Conservation (phyloP, 2,797 vertebrate genomes). For the Urocyon cinereoargenteus region DNA sequence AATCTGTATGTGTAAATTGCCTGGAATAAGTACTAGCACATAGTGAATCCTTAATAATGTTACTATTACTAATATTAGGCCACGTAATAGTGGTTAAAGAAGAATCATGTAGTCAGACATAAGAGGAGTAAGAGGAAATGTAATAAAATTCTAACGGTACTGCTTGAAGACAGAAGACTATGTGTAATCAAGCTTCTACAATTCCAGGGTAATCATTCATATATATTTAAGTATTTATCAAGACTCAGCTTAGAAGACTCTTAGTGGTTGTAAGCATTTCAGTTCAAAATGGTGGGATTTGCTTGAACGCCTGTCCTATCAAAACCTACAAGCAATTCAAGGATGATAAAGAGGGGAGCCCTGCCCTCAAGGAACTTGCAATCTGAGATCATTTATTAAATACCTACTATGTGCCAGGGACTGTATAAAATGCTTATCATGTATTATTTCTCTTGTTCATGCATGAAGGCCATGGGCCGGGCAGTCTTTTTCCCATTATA, state of each 20-base stretch:
- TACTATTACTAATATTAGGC: not conserved
- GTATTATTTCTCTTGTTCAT: not conserved
- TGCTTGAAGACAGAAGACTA: constrained; percentile 49
- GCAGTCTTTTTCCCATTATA: not conserved
- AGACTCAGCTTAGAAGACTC: not conserved
- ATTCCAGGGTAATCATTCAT: constrained; percentile 28
- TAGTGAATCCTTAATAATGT: not conserved
- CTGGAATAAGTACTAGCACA: not conserved
- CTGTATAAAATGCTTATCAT: not conserved
- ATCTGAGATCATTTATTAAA: not conserved
- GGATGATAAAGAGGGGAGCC: not conserved
- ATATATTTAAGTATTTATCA: constrained; percentile 14
- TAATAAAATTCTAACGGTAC: constrained; percentile 42
- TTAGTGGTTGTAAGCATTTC: not conserved
- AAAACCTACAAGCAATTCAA: not conserved
- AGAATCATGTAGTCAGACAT: not conserved
- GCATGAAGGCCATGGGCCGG: not conserved
- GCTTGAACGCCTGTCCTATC: not conserved
- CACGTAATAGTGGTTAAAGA: not conserved
- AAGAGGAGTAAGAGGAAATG: constrained; percentile 57
- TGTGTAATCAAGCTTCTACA: not conserved
- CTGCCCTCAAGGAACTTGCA: not conserved
- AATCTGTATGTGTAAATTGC: not conserved
- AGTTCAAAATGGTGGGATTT: not conserved
- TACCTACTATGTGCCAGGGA: not conserved